These are phyloP conservation scores for Collichthys lucidus DNA, from an alignment of 2,113 vertebrate species.

Conservation along the genomic window DNA sequence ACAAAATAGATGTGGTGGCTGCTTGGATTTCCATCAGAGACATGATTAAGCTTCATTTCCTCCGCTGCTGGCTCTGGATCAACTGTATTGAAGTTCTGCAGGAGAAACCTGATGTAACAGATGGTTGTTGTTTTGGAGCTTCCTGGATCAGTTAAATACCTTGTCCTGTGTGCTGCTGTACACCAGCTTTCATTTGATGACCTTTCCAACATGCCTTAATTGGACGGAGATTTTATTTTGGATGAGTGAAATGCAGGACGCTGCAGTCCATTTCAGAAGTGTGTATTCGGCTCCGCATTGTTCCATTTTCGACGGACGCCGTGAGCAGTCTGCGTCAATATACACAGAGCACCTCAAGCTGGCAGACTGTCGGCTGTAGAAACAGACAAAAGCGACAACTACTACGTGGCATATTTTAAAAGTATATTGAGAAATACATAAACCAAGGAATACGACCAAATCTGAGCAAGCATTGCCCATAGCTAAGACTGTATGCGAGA, in stretches of 20 bases:
- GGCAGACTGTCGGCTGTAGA: too few species aligned
- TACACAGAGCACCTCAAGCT: too few species aligned
- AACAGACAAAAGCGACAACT: too few species aligned
- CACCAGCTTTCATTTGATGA: neutral
- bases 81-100: constrained; percentile 4
- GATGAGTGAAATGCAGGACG: neutral
- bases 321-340: too few species aligned
- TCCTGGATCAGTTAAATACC: neutral
- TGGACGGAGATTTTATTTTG: neutral
- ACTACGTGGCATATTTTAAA: too few species aligned
- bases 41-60: neutral
- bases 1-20: constrained; percentile 2
- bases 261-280: too few species aligned
- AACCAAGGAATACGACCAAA: too few species aligned
- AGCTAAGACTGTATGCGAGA: too few species aligned
- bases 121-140: constrained; percentile 15
- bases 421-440: too few species aligned
- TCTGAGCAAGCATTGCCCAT: too few species aligned
- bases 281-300: too few species aligned
- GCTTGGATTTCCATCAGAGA: constrained; percentile 24
- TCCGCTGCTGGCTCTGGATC: neutral
- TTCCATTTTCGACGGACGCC: too few species aligned
- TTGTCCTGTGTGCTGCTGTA: neutral
- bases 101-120: constrained; percentile 17
- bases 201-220: neutral